Evolutionary conservation across 2,888 invertebrate genomes (phyloP).

Genomic region (Pseudolycoriella hygida): DNA sequence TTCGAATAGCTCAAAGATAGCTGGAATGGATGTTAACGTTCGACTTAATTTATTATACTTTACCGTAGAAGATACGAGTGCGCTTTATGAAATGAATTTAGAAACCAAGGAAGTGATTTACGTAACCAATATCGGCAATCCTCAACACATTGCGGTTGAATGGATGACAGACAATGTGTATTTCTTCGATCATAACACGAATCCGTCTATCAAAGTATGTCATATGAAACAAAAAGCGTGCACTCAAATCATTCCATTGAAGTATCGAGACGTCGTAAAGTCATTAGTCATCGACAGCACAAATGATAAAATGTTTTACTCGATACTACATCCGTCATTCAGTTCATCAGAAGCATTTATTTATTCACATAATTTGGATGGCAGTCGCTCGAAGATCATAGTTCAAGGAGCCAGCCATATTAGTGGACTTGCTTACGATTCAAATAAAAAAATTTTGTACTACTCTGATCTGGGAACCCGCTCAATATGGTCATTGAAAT

Average conservation of each 20-base stretch:
- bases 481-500: slow-evolving; percentile 32
- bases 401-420: slow-evolving; percentile 22
- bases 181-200: slow-evolving; percentile 33
- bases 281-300: slow-evolving; percentile 46
- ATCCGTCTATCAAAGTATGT: slow-evolving; percentile 34
- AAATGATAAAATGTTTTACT: slow-evolving; percentile 39
- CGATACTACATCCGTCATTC: slow-evolving; percentile 29
- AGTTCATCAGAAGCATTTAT: slow-evolving; percentile 31
- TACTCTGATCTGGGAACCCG: slow-evolving; percentile 49
- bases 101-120: slow-evolving; percentile 22
- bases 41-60: slow-evolving; percentile 31
- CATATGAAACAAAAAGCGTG: slow-evolving; percentile 35
- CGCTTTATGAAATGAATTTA: slow-evolving; percentile 24
- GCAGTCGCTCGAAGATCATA: slow-evolving; percentile 30
- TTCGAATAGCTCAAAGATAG: slow-evolving; percentile 30
- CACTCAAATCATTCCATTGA: slow-evolving; percentile 34
- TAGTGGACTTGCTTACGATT: slow-evolving; percentile 32
- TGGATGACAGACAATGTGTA: slow-evolving; percentile 55
- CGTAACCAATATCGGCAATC: slow-evolving; percentile 30
- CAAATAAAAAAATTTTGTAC: slow-evolving; percentile 45
- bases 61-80: slow-evolving; percentile 27
- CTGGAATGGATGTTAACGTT: slow-evolving; percentile 36
- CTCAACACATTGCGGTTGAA: slow-evolving; percentile 45
- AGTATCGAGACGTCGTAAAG: slow-evolving; percentile 34
- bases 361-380: slow-evolving; percentile 36